phyloP scores from a whole-genome alignment of 2,797 vertebrate genomes.

The Gobio occitaniae region DNA sequence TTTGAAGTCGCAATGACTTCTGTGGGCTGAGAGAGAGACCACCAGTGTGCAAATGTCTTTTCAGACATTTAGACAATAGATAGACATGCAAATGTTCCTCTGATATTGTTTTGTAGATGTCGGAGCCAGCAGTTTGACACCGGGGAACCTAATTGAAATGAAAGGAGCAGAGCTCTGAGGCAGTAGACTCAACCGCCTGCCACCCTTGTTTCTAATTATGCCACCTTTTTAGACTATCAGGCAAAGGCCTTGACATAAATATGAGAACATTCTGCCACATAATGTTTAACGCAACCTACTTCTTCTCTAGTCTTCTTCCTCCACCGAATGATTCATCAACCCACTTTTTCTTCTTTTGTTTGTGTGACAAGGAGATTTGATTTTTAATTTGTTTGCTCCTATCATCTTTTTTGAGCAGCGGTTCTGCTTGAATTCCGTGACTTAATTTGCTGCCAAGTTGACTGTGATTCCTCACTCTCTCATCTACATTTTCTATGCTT shows the following conservation, averaged over 20 bases:
- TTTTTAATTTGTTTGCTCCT: slow-evolving; percentile 34
- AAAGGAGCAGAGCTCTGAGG: slow-evolving; percentile 66
- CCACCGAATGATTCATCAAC: slow-evolving; percentile 32
- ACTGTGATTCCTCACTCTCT: neutral
- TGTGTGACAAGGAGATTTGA: slow-evolving; percentile 46
- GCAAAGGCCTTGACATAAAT: slow-evolving; percentile 29
- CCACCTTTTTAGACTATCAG: slow-evolving; percentile 24
- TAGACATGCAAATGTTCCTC: slow-evolving; percentile 30
- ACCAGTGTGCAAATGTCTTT: slow-evolving; percentile 30
- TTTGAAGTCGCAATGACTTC: slow-evolving; percentile 42
- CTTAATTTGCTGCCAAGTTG: slow-evolving; percentile 23
- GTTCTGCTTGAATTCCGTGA: slow-evolving; percentile 19
- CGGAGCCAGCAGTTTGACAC: slow-evolving; percentile 47
- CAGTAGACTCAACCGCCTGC: slow-evolving; percentile 53
- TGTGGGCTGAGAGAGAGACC: slow-evolving; percentile 21
- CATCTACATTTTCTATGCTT: neutral
- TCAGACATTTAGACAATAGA: slow-evolving; percentile 26
- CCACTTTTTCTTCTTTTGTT: slow-evolving; percentile 33
- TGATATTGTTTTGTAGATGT: slow-evolving; percentile 44
- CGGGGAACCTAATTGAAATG: slow-evolving; percentile 53
- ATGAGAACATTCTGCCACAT: slow-evolving; percentile 23
- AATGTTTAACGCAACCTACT: slow-evolving; percentile 16
- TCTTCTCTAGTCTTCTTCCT: slow-evolving; percentile 18
- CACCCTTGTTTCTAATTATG: slow-evolving; percentile 61
- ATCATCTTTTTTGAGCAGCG: slow-evolving; percentile 23